Base-by-base conservation (phyloP, 2,888 invertebrate genomes). In the Calephelis perditalis region DNA sequence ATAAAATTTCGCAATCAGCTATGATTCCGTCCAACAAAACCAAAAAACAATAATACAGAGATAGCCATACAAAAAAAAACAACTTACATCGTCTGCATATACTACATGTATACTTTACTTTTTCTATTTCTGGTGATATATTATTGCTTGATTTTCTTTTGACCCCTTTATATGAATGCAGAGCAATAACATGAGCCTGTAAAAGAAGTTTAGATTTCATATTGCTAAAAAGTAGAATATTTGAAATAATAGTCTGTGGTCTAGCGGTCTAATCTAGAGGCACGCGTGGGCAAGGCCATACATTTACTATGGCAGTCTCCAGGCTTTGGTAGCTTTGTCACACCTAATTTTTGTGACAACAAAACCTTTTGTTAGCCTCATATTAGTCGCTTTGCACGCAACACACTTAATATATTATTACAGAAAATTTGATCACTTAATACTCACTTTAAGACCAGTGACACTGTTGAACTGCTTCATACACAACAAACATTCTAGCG, bases 161-260 rank as follows among this genome's bases (percentile, higher is more conserved):
- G 9, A 88, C 83, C 0, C 77, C 67, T 63, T 79, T 79, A 65
- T 90, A 90, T 54, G 88, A 89, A 76, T 90, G 90, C 59, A 83
- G 78, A 2, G 86, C 77, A 63, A 90, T 85, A 15, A 90, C 89
- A 59, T 90, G 90, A 0, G 87, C 86, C 90, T 90, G 73, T 10
- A 69, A 72, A 40, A 40, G 40, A 40, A 40, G 40, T 6, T 40
- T 40, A 40, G 40, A 40, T 40, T 40, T 40, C 40, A 40, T 8
- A 40, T 40, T 40, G 40, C 7, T 8, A 40, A 40, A 56, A 59
- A 62, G 57, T 26, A 4, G 26, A 26, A 26, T 26, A 26, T 26
- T 26, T 26, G 26, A 26, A 26, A 26, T 26, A 26, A 26, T 26
- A 26, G 26, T 26, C 26, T 26, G 26, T 26, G 26, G 26, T 26